These are phyloP conservation scores for Troides helena DNA, from an alignment of 2,888 invertebrate genomes.

Conservation along the genomic window DNA sequence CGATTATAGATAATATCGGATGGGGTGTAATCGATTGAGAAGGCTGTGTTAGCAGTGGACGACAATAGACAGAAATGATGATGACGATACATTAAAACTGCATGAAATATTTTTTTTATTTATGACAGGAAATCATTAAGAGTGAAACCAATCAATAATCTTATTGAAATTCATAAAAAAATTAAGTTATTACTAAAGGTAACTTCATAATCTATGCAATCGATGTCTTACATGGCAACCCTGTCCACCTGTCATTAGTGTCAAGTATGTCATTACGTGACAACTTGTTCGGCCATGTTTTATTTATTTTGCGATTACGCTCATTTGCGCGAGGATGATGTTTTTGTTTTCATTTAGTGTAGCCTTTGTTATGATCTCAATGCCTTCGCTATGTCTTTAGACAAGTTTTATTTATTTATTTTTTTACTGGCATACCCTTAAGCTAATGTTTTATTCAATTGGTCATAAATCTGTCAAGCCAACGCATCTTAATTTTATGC, in stretches of 20 bases:
- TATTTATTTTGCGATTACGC: slow-evolving; percentile 44
- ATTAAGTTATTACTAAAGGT: background rate
- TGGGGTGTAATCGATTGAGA: no score
- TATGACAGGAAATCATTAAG: no score
- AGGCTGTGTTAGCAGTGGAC: no score
- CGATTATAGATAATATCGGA: no score
- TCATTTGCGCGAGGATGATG: slow-evolving; percentile 35
- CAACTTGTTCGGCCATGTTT: slow-evolving; percentile 45
- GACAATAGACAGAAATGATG: background rate
- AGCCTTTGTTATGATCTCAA: slow-evolving; percentile 31
- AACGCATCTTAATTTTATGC: slow-evolving; percentile 2
- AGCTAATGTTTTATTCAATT: slow-evolving; percentile 11
- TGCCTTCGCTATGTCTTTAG: slow-evolving; percentile 12
- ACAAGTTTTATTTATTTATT: background rate
- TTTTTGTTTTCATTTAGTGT: slow-evolving; percentile 43
- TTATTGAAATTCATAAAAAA: background rate
- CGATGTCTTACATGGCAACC: slow-evolving; percentile 22
- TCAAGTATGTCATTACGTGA: slow-evolving; percentile 56
- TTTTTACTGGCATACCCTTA: slow-evolving; percentile 10
- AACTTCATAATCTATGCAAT: slow-evolving; percentile 14
- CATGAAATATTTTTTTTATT: background rate
- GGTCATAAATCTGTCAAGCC: slow-evolving; percentile 21
- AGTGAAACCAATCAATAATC: no score
- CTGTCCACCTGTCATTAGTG: slow-evolving; percentile 53
- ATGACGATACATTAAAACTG: background rate